Conservation (phyloP, 2,888 invertebrate genomes). For the Diarsia dahlii region DNA sequence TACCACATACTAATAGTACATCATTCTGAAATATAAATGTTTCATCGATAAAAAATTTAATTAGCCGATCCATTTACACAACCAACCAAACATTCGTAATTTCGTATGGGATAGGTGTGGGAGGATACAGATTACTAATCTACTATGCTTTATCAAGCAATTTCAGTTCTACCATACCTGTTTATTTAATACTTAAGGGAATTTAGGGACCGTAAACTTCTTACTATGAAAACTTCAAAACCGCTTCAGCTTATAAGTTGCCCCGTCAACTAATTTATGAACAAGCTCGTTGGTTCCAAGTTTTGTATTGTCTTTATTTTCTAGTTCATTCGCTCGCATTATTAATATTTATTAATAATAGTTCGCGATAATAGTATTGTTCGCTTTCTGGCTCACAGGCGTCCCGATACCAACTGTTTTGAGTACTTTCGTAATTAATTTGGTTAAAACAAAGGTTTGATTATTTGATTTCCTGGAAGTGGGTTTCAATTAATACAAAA, state of each 20-base stretch:
- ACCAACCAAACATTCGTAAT: too few relatives aligned
- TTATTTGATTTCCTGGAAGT: slow-evolving; percentile 11
- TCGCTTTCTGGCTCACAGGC: slow-evolving; percentile 20
- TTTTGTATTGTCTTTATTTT: slow-evolving; percentile 72
- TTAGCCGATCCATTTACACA: too few relatives aligned
- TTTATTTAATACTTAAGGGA: neutral
- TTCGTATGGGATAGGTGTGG: too few relatives aligned
- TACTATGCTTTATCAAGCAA: neutral
- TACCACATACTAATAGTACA: too few relatives aligned
- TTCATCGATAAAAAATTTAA: too few relatives aligned
- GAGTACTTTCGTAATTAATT: slow-evolving; percentile 66
- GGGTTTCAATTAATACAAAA: slow-evolving; percentile 11
- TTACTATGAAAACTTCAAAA: neutral
- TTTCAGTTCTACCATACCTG: neutral
- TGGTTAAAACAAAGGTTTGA: slow-evolving; percentile 36
- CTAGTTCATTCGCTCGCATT: slow-evolving; percentile 61
- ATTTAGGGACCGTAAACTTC: neutral
- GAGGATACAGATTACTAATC: too few relatives aligned
- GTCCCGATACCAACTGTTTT: slow-evolving; percentile 34
- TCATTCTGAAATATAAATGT: too few relatives aligned
- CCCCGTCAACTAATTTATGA: slow-evolving; percentile 52
- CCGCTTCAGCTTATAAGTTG: slow-evolving; percentile 36
- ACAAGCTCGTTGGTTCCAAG: slow-evolving; percentile 63
- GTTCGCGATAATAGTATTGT: slow-evolving; percentile 60
- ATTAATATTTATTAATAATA: slow-evolving; percentile 54